These are phyloP conservation scores for Epizoanthus stellaris DNA, from an alignment of 92 coral and sea anemone genomes.

Conservation along the genomic window DNA sequence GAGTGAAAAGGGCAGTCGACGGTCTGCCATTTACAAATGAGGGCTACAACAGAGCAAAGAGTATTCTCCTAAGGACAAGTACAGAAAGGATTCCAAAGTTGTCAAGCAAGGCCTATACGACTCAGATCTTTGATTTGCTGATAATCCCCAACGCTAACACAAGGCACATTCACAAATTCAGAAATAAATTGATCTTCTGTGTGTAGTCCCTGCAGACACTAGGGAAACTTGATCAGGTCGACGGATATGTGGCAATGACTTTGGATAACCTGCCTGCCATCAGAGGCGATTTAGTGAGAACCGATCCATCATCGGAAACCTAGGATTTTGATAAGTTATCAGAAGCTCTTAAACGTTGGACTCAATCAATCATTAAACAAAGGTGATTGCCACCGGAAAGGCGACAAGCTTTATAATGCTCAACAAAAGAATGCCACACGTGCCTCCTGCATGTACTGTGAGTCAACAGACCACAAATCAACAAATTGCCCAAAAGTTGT, in stretches of 20 bases:
- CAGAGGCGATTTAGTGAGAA: slow-evolving; percentile 1
- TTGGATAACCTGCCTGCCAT: slow-evolving; percentile 14
- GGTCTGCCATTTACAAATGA: slow-evolving; percentile 24
- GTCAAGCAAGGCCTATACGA: slow-evolving; percentile 8
- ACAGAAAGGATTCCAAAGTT: slow-evolving; percentile 28
- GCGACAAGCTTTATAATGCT: not conserved
- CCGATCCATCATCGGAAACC: slow-evolving; percentile 5
- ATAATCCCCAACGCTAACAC: not conserved
- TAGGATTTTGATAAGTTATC: not conserved
- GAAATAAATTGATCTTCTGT: not conserved
- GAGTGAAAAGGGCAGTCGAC: slow-evolving; percentile 15
- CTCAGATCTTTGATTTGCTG: too few species aligned
- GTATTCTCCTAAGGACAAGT: not conserved
- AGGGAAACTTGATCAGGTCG: not conserved
- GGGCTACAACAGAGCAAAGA: slow-evolving; percentile 17
- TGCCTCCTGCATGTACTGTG: too few species aligned
- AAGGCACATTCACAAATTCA: not conserved
- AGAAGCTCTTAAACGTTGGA: too few species aligned
- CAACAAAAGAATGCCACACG: not conserved
- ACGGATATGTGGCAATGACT: not conserved
- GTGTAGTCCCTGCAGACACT: not conserved
- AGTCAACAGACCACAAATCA: too few species aligned
- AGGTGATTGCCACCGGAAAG: too few species aligned
- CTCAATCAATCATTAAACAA: too few species aligned
- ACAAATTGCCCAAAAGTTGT: not conserved